Evolutionary conservation across 2,113 vertebrate species (phyloP).

Genomic region (Mormyrus iriodes): DNA sequence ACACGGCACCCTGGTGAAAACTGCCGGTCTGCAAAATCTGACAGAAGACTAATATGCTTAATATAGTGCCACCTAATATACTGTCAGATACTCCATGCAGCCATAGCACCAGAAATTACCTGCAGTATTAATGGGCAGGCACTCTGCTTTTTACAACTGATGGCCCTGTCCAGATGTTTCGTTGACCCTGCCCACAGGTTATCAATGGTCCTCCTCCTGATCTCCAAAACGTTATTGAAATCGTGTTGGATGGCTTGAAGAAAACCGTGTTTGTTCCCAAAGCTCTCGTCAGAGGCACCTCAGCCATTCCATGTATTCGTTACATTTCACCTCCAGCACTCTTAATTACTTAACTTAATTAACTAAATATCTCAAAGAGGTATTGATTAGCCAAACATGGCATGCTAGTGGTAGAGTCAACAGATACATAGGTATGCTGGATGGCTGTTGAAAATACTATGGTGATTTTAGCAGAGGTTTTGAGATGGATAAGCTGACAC

Average conservation of each 20-base stretch:
- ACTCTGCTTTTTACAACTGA: background rate
- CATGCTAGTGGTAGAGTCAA: background rate
- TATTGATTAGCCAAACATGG: background rate
- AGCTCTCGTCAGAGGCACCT: background rate
- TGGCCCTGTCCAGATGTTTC: background rate
- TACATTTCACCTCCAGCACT: background rate
- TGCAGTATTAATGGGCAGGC: background rate
- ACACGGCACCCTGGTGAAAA: no score
- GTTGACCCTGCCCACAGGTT: background rate
- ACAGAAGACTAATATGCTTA: no score
- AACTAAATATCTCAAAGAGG: background rate
- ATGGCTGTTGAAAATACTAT: background rate
- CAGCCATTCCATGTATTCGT: background rate
- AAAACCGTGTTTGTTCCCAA: background rate
- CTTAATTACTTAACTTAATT: background rate
- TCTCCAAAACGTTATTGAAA: no score
- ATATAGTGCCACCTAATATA: no score
- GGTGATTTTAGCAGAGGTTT: background rate
- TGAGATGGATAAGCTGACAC: background rate
- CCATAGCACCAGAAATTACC: no score
- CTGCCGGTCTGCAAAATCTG: no score
- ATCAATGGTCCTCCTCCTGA: background rate
- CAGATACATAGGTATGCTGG: background rate
- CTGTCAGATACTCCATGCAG: no score
- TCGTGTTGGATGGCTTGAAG: no score